Base-by-base conservation (phyloP, 2,113 vertebrate species). In the Atlantisia rogersi region DNA sequence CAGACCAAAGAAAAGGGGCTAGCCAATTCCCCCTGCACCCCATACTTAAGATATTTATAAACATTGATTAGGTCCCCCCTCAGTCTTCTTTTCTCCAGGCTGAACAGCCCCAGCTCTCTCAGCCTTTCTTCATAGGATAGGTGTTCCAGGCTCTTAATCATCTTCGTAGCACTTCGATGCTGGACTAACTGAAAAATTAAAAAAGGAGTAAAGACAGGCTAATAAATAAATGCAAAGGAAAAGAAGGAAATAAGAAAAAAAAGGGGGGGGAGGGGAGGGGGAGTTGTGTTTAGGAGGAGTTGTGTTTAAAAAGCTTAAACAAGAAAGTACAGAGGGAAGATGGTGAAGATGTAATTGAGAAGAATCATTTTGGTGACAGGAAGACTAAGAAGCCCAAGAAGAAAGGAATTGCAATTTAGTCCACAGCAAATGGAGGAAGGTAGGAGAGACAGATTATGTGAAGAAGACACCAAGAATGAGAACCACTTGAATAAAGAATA, bases 211-310 rank as follows among this genome's bases (percentile, higher is more conserved):
- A 42, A 58, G 71, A n/a, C 11, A 53, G 3, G 11, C 1, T 70
- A 10, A 29, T 37, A 42, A 52, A 65, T 28, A 52, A 75, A 40
- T 44, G 6, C 6, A 74, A 82, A 65, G 15, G 14, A 26, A 52
- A 71, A 46, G 18, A 70, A 20, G 7, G 10, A 48, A 25, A 35
- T 0, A 6, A 2, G 4, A 25, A 17, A n/a, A 3, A 12, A 21
- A 7, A 10, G 12, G 22, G 6, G 22, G 50, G 50, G 50, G 50
- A 40, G 6, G 35, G 50, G 50, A 24, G 50, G 40, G 6, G 8
- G 25, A 58, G 2, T 5, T 42, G 3, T 37, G 12, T 46, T 68
- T 58, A 77, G 6, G 10, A n/a, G 11, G 21, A 63, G 1, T 5
- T 42, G 3, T 37, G 12, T 42, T 68, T 46, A 24, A 71, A 80